Base-by-base conservation (phyloP, 2,797 vertebrate species). In the Coregonus ussuriensis region DNA sequence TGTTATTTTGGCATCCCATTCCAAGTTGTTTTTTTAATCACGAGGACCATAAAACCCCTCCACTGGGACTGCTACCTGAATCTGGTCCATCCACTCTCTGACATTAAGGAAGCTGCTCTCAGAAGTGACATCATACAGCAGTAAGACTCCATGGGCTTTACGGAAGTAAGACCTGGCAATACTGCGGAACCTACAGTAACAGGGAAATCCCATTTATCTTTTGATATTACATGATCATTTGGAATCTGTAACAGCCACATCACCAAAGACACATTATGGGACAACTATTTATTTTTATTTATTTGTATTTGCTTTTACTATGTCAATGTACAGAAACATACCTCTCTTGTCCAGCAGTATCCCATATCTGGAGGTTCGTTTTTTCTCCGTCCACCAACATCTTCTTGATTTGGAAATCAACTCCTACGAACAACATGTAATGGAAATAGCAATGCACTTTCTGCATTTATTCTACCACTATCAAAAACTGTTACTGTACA, bases 381-480 rank as follows among this genome's bases (percentile, higher is more conserved):
- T 86, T 91, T 70, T 96, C 91, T 54, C 94, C 90, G 9, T 96
- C 94, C 71, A 95, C 95, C 6, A 94, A 80, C 92, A 96, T 91
- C 88, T 90, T 94, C 88, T 96, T 96, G 25, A 94, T 92, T 77
- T 95, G 94, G 83, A 95, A 95, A 84, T 95, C 94, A 21, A 95
- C 93, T 21, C 93, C 93, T 96, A 72, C 62, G 74, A 84, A 73
- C 18, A 69, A 51, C 76, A 56, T 31, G 47, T 73, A 74, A 37
- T 66, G 4, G 3, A 7, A 4, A 74, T 35, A n/a, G 1, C 6
- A 6, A 52, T 13, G 11, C 41, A 47, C 41, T 47, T 41, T 41
- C 7, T 54, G 51, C 21, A n/a, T 59, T 16, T 21, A 59, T 59
- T 59, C 18, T 59, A 59, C 56, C n/a, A 21, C 15, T 16, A 7